Percentiles rank a stretch among this genome's conserved stretches.
Evolutionary conservation across 2,113 vertebrate genomes (phyloP).

Genomic region (Charina bottae): DNA sequence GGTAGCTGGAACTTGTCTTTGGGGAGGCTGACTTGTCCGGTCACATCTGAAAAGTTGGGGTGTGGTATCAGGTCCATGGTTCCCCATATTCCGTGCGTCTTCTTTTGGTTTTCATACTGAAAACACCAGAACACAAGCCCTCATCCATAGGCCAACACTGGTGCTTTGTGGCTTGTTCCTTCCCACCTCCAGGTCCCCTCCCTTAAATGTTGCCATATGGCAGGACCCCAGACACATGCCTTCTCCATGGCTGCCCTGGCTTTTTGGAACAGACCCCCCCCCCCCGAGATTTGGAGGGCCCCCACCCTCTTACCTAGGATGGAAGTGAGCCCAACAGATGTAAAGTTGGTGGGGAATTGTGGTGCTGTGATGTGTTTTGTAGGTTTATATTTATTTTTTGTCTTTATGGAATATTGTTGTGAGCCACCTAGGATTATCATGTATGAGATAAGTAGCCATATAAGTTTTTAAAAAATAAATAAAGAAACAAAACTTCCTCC

Average conservation of each 20-base stretch:
- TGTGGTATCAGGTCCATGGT: conserved; percentile 43
- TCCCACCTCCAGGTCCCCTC: neutral
- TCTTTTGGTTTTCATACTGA: conserved; percentile 75
- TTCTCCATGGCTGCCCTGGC: neutral
- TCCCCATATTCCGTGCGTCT: conserved; percentile 67
- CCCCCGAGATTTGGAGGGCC: neutral
- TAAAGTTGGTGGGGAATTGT: neutral
- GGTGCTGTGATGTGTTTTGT: neutral
- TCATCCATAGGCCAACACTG: neutral
- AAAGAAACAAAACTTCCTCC: neutral
- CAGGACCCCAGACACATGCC: neutral
- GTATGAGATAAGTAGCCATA: too few species aligned
- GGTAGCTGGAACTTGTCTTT: conserved; percentile 61
- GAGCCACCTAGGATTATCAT: too few species aligned
- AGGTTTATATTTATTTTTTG: neutral
- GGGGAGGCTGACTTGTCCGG: conserved; percentile 52
- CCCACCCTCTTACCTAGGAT: neutral
- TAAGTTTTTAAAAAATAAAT: too few species aligned
- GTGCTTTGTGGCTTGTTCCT: neutral
- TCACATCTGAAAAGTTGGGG: conserved; percentile 66
- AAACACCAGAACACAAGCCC: neutral
- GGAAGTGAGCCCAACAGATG: neutral
- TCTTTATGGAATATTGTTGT: too few species aligned
- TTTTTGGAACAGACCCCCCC: neutral
- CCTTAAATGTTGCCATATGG: neutral